These are phyloP conservation scores for Andrena minutula DNA, from an alignment of 2,888 invertebrate genomes.

Conservation along the genomic window DNA sequence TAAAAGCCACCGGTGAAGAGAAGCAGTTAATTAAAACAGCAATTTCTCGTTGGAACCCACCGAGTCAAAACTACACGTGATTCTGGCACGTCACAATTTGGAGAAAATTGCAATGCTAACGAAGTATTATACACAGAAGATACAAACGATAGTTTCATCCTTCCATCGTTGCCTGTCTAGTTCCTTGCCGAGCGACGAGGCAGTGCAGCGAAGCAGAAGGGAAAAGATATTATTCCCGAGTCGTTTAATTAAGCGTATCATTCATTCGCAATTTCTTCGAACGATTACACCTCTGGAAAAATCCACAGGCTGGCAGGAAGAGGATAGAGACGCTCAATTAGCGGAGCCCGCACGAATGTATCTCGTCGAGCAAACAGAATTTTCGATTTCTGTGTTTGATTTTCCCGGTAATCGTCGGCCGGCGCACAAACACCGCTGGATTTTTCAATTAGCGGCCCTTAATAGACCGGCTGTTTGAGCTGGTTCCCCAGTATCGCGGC, in stretches of 20 bases:
- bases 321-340: constrained; percentile 32
- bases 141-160: too few species aligned
- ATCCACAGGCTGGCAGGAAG: neutral
- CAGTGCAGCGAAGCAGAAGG: neutral
- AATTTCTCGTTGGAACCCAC: neutral
- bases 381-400: constrained; percentile 60
- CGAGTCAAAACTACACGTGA: too few species aligned
- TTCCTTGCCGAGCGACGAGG: too few species aligned
- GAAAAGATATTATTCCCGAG: neutral
- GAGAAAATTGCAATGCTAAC: too few species aligned
- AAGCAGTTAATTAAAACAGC: constrained; percentile 14
- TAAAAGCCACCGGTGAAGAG: neutral
- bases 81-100: too few species aligned
- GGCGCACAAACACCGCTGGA: constrained; percentile 34
- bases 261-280: neutral
- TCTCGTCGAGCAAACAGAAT: constrained; percentile 49
- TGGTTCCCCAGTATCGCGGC: constrained; percentile 11
- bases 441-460: constrained; percentile 52
- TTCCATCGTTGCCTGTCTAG: too few species aligned
- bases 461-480: constrained; percentile 46
- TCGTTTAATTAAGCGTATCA: constrained; percentile 47
- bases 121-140: too few species aligned
- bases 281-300: neutral
- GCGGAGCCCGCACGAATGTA: constrained; percentile 22
- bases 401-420: constrained; percentile 43